Conservation (phyloP, 2,113 vertebrate species). For the Platysternon megacephalum region DNA sequence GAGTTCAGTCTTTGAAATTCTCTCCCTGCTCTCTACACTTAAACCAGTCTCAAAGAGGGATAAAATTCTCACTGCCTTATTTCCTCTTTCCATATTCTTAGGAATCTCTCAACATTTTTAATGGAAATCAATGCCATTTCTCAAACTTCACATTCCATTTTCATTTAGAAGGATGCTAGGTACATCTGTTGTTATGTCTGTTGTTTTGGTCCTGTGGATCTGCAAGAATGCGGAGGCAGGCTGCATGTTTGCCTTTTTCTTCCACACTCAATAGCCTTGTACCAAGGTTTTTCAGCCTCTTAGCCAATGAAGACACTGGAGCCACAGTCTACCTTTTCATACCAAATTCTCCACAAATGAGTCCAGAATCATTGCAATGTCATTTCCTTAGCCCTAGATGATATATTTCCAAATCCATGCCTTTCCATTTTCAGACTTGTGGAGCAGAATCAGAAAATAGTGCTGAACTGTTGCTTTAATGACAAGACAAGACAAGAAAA, state of each 20-base stretch:
- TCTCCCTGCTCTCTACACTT: background rate
- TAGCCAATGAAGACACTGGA: fast-evolving
- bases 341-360: background rate
- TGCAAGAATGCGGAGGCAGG: background rate
- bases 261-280: background rate
- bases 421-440: background rate
- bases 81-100: background rate
- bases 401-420: background rate
- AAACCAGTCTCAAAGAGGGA: background rate
- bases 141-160: background rate
- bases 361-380: background rate
- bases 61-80: background rate
- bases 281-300: background rate
- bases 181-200: background rate
- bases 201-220: background rate
- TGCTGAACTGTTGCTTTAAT: background rate
- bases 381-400: background rate
- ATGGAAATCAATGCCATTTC: background rate
- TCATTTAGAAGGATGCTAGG: background rate
- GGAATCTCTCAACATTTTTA: background rate
- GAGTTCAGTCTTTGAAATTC: background rate
- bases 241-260: background rate
- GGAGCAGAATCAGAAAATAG: background rate
- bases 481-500: too few species aligned
- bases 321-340: background rate